Evolutionary conservation across 2,888 invertebrate species (phyloP), one percentile per base, ranked within the genome.

Genomic region (Caenorhabditis uteleia): DNA sequence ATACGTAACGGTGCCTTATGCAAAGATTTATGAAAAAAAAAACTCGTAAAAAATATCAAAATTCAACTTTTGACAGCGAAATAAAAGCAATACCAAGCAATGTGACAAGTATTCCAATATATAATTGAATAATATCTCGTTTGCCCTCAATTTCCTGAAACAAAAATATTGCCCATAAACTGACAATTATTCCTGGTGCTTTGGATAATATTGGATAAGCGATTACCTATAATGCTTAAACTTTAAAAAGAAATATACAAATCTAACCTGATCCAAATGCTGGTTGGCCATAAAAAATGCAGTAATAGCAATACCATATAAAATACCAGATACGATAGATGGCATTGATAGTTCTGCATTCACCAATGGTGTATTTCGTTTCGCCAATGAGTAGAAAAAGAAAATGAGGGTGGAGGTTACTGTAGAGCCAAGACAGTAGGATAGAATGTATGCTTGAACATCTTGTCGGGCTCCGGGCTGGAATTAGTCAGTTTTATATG

Each of bases 351-450:
- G 51, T 33, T 74, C 74, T 3, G 72, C 64, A 56, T 74, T 74
- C 21, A 72, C 55, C 27, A 72, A 62, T 8, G 74, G 74, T 4
- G 42, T 39, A 48, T 74, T 74, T 44, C 66, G 60, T 56, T 51
- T 64, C 2, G 47, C 36, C 5, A 51, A 25, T 1, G 61, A 50
- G 40, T 75, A 75, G 3, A 59, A n/a, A 21, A 84, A 50, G 65
- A 86, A 85, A 58, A 84, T 84, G 21, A 82, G 29, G 14, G 84
- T 84, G 53, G 85, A 84, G 1, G 85, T 78, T 38, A 82, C 51
- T 40, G 83, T 82, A 39, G 86, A 84, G 16, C 86, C 86, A 59
- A 82, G 76, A 70, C 82, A 85, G 59, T 85, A 84, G 18, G 86
- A 82, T 74, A 86, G 86, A 14, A 85, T 85, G 75, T 86, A 86